These are phyloP conservation scores for Bradypus variegatus DNA, from an alignment of 2,797 vertebrate genomes.

Conservation along the genomic window DNA sequence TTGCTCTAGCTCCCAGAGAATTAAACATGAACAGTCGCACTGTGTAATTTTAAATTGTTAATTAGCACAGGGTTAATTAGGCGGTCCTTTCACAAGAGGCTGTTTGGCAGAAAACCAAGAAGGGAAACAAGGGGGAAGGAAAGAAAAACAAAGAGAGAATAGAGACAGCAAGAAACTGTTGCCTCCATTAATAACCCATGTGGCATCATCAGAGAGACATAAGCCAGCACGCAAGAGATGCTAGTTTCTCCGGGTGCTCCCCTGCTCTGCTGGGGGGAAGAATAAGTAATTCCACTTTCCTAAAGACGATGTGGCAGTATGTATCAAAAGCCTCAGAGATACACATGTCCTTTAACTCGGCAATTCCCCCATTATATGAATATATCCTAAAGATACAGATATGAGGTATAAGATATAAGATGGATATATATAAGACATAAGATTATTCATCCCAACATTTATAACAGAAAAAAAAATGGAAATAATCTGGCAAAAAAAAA, in stretches of 20 bases:
- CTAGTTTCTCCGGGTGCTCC: neutral
- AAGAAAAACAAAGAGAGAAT: conserved; percentile 78
- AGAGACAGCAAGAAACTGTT: conserved; percentile 69
- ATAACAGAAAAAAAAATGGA: neutral
- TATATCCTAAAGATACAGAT: neutral
- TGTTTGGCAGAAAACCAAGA: conserved; percentile 81
- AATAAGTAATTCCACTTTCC: neutral
- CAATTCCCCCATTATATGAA: neutral
- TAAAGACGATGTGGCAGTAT: neutral
- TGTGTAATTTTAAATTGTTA: conserved; percentile 99
- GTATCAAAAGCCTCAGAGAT: neutral
- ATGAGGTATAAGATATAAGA: neutral
- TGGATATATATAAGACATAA: neutral
- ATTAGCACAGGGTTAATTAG: conserved; percentile 99
- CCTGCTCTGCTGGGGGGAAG: neutral
- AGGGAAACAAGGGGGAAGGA: conserved; percentile 74
- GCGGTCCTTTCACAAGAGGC: conserved; percentile 83
- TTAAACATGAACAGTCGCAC: conserved; percentile 88
- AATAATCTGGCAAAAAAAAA: neutral
- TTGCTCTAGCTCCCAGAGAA: conserved; percentile 83
- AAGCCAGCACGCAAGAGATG: neutral
- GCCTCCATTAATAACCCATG: conserved; percentile 62
- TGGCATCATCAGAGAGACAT: conserved; percentile 53
- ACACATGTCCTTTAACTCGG: neutral
- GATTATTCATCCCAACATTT: neutral